Evolutionary conservation across 2,888 invertebrate genomes (phyloP).

Genomic region (Phortica magna): DNA sequence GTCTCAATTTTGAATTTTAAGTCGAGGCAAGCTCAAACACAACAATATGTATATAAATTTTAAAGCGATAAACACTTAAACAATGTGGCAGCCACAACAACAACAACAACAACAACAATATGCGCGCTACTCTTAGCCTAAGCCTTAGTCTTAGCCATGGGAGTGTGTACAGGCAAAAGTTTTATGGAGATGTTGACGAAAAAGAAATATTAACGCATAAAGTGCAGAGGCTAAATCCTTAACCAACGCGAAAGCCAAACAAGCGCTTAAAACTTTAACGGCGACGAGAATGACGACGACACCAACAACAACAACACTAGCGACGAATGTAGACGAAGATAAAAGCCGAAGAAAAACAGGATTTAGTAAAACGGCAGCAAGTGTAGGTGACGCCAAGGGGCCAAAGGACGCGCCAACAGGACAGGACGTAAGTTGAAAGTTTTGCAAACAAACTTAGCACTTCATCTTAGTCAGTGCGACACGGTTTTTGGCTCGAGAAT

Average conservation of each 20-base stretch:
- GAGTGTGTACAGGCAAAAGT: background rate
- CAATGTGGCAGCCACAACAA: too few relatives aligned
- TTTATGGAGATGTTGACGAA: background rate
- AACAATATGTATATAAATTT: too few relatives aligned
- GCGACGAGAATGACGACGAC: background rate
- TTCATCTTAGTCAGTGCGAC: slow-evolving; percentile 26
- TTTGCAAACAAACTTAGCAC: slow-evolving; percentile 28
- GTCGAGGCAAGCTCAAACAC: too few relatives aligned
- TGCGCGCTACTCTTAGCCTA: background rate
- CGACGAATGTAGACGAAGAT: background rate
- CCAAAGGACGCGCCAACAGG: background rate
- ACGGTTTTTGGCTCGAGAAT: slow-evolving; percentile 13
- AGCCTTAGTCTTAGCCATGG: background rate
- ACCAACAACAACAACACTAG: too few relatives aligned
- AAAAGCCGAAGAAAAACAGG: background rate
- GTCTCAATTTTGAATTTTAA: too few relatives aligned
- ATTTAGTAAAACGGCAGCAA: background rate
- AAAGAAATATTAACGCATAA: slow-evolving; percentile 8
- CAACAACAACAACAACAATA: too few relatives aligned
- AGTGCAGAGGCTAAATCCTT: slow-evolving; percentile 17
- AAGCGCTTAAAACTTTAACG: slow-evolving; percentile 18
- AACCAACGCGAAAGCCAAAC: slow-evolving; percentile 17
- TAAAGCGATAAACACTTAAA: too few relatives aligned
- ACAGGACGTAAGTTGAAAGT: slow-evolving; percentile 11
- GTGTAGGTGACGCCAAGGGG: background rate